These are phyloP conservation scores for Loripinus fragilis DNA, from an alignment of 2,888 invertebrate species.

Conservation along the genomic window DNA sequence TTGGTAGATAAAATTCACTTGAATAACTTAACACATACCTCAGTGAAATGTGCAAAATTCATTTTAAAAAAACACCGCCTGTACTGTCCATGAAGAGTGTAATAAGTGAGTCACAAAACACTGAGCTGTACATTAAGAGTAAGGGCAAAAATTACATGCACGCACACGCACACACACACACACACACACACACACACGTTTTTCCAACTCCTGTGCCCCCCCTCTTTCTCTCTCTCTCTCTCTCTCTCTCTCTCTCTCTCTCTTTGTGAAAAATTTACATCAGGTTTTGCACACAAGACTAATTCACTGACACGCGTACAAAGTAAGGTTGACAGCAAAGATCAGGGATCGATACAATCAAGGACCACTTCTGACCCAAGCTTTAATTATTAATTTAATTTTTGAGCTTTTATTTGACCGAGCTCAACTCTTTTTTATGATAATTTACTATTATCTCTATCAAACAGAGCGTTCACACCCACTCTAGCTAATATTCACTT, in stretches of 20 bases:
- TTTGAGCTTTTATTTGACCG: neutral
- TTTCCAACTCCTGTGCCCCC: neutral
- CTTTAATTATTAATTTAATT: conserved; percentile 6
- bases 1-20: neutral
- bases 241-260: too few relatives aligned
- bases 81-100: neutral
- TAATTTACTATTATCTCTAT: too few relatives aligned
- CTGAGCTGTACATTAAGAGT: neutral
- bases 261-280: neutral
- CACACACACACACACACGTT: neutral
- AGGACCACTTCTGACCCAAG: too few relatives aligned
- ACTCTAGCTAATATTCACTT: too few relatives aligned
- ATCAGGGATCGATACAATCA: too few relatives aligned
- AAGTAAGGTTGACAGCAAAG: too few relatives aligned
- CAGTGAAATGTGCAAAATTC: neutral
- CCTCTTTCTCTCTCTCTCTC: neutral
- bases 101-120: too few relatives aligned
- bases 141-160: neutral
- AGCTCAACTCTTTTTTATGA: too few relatives aligned
- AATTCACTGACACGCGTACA: neutral
- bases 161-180: neutral
- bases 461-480: too few relatives aligned
- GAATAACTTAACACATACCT: too few relatives aligned
- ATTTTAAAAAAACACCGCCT: neutral
- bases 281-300: neutral